Conservation (phyloP, 2,113 vertebrate genomes). For the Dipodomys ordii region DNA sequence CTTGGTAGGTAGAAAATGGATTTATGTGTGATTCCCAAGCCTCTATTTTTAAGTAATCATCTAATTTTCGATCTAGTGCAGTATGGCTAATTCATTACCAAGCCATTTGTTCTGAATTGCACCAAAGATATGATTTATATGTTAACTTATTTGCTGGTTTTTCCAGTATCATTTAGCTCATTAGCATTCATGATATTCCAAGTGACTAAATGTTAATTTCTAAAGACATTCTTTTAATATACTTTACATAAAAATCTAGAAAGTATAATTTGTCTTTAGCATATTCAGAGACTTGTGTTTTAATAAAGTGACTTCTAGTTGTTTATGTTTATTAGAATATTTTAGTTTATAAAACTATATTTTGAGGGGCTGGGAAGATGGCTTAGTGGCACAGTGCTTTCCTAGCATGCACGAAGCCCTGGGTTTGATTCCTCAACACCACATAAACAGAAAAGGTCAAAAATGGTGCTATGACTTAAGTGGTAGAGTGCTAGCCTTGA, state of each 20-base stretch:
- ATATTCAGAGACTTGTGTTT: conserved; percentile 13
- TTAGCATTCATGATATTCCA: conserved; percentile 18
- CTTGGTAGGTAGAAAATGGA: conserved; percentile 30
- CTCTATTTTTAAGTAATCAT: conserved; percentile 26
- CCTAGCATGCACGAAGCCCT: too few relatives aligned
- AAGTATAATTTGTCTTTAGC: background rate
- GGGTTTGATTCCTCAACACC: too few relatives aligned
- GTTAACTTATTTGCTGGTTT: background rate
- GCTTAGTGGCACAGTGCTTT: too few relatives aligned
- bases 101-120: background rate
- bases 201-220: conserved; percentile 21
- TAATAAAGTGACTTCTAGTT: conserved; percentile 30
- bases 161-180: background rate
- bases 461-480: too few relatives aligned
- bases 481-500: too few relatives aligned
- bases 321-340: conserved; percentile 15
- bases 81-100: background rate
- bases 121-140: background rate
- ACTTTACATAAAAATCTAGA: conserved; percentile 3
- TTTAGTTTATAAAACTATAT: conserved; percentile 18
- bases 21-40: conserved; percentile 17
- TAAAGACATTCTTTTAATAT: conserved; percentile 38
- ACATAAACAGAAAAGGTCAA: too few relatives aligned
- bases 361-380: background rate
- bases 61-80: background rate